Evolutionary conservation across 2,888 invertebrate genomes (phyloP), one percentile per base, ranked within the genome.

Genomic region (Rhingia campestris): DNA sequence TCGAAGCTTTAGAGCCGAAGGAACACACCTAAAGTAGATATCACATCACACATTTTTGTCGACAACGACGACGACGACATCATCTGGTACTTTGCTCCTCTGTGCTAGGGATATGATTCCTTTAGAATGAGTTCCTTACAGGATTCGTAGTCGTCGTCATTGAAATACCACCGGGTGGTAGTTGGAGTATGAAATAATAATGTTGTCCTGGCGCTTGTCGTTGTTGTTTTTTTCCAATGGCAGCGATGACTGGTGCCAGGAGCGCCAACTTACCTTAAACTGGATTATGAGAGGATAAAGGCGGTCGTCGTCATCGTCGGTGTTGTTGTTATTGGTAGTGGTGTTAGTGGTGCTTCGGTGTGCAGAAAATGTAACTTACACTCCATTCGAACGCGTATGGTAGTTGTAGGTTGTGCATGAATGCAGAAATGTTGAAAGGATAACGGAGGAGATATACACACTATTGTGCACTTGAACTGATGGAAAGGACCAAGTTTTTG

Each of bases 231-330:
- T 70, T 63, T 59, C 22, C 37, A 67, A 47, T 54, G 54, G 10
- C 58, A 35, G 39, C 69, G 39, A 47, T 51, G 45, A 10, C 53
- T 53, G 49, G 67, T 74, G 59, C 69, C 73, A 58, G 73, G 37
- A 64, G 79, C 47, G 73, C 49, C 69, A 53, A 73, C 80, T 80
- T 82, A 61, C 70, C 70, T 63, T 37, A 80, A 84, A 84, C 74
- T 84, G 84, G 84, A 84, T 84, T 84, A 84, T 69, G 45, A 43
- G 69, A 74, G 84, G 80, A 84, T 69, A 80, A 69, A 74, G 69
- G 69, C 74, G 69, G 72, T 75, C 45, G 37, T 63, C 47, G 59
- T 47, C 41, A 14, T 39, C 30, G 37, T 12, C 61, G 51, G 54
- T 45, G 59, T 22, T 22, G 22, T 22, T 22, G 22, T 22, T 22